Percentiles rank a stretch among this genome's conserved stretches.
These are phyloP conservation scores for Lordiphosa andalusiaca DNA, from an alignment of 2,888 invertebrate species.

Conservation along the genomic window DNA sequence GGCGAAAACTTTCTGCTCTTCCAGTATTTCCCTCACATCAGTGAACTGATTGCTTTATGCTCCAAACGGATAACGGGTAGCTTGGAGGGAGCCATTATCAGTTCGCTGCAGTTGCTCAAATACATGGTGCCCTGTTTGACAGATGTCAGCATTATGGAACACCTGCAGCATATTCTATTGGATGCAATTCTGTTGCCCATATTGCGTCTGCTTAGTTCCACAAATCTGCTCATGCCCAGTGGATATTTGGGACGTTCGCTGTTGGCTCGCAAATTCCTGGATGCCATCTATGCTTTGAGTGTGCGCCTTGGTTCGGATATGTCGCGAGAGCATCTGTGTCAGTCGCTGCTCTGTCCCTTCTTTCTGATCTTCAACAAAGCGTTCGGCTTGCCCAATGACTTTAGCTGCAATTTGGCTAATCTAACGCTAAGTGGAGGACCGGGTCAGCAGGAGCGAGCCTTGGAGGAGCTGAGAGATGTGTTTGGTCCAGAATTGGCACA, in stretches of 20 bases:
- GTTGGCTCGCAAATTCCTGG: conserved; percentile 90
- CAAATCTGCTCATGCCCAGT: conserved; percentile 89
- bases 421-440: conserved; percentile 36
- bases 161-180: conserved; percentile 90
- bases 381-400: conserved; percentile 76
- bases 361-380: conserved; percentile 90
- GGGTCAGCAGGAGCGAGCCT: conserved; percentile 80
- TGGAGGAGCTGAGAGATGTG: conserved; percentile 89
- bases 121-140: conserved; percentile 90
- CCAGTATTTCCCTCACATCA: conserved; percentile 94
- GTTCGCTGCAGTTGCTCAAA: conserved; percentile 89
- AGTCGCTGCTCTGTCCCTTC: conserved; percentile 87
- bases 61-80: conserved; percentile 89
- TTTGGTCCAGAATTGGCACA: conserved; percentile 93
- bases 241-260: conserved; percentile 88
- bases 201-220: conserved; percentile 89
- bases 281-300: conserved; percentile 90
- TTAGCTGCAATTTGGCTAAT: conserved; percentile 40
- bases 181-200: conserved; percentile 91
- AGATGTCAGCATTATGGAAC: conserved; percentile 92
- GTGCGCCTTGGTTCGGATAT: conserved; percentile 88
- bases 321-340: conserved; percentile 87
- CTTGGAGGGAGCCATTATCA: conserved; percentile 93
- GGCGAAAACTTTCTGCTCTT: conserved; percentile 85
- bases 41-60: conserved; percentile 90